Percentiles rank a stretch among this genome's conserved stretches.
Evolutionary conservation across 2,113 vertebrate species (phyloP).

Genomic region (Nematolebias whitei): DNA sequence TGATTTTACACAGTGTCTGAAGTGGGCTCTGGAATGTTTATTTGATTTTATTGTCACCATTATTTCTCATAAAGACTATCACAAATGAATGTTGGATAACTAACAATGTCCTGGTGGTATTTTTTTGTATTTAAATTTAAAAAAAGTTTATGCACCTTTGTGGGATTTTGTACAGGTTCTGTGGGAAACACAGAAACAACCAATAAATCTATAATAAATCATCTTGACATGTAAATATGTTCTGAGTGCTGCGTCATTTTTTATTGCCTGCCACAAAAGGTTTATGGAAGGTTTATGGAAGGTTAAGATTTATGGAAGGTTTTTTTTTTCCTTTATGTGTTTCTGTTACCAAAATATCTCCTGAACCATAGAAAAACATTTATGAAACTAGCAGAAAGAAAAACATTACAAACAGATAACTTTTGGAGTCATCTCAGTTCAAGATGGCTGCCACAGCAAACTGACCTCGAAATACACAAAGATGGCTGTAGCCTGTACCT

Average conservation of each 20-base stretch:
- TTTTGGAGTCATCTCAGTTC: too few relatives aligned
- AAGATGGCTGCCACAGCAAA: too few relatives aligned
- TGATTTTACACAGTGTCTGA: slow-evolving; percentile 2
- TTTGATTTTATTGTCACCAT: slow-evolving; percentile 6
- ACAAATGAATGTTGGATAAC: slow-evolving; percentile 65
- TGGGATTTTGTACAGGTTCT: slow-evolving; percentile 60
- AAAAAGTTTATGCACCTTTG: slow-evolving; percentile 33
- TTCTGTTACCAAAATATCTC: too few relatives aligned
- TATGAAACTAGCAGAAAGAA: too few relatives aligned
- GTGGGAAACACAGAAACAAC: slow-evolving; percentile 26
- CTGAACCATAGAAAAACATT: too few relatives aligned
- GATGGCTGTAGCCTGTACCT: too few relatives aligned
- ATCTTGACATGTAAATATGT: slow-evolving; percentile 7
- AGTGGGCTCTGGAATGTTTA: slow-evolving; percentile 8
- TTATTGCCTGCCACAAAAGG: not conserved
- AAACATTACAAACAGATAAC: too few relatives aligned
- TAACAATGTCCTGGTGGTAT: slow-evolving; percentile 17
- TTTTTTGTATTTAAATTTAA: slow-evolving; percentile 66
- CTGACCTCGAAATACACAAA: too few relatives aligned
- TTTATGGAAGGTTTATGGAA: too few relatives aligned
- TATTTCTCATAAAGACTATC: slow-evolving; percentile 16
- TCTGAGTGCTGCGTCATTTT: not conserved
- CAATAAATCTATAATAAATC: slow-evolving; percentile 31
- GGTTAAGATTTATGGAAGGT: too few relatives aligned
- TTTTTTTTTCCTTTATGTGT: not conserved